Evolutionary conservation across 1,140 invertebrate genomes (phyloP).

Genomic region (Musca vetustissima): DNA sequence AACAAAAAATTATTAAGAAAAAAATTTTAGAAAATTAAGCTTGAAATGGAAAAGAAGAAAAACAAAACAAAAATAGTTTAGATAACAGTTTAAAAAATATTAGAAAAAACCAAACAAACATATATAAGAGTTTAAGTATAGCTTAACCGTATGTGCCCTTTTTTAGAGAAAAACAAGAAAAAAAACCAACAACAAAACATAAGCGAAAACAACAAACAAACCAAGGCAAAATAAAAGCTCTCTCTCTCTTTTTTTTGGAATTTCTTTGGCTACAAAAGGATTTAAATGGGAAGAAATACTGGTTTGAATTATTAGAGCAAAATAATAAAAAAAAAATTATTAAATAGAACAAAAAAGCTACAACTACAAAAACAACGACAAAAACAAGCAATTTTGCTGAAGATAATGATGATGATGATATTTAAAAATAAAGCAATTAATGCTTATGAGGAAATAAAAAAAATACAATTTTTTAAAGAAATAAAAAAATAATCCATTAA

Average conservation of each 20-base stretch:
- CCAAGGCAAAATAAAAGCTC: too few species aligned
- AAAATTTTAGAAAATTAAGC: conserved; percentile 24
- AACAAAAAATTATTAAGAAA: conserved; percentile 9
- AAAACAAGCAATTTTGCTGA: conserved; percentile 18
- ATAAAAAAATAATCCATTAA: conserved; percentile 1
- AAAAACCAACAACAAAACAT: conserved; percentile 13
- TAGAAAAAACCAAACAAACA: conserved; percentile 29
- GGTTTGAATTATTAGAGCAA: neutral
- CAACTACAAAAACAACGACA: conserved; percentile 17
- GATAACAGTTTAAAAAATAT: conserved; percentile 21
- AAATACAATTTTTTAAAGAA: conserved; percentile 10
- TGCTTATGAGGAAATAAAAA: conserved; percentile 17
- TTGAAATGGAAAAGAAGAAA: conserved; percentile 33
- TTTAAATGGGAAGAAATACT: neutral
- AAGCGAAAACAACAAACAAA: neutral
- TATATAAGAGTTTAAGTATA: conserved; percentile 46
- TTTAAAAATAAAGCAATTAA: conserved; percentile 13
- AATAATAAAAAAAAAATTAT: conserved; percentile 4
- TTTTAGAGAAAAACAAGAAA: conserved; percentile 29
- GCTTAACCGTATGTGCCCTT: conserved; percentile 57
- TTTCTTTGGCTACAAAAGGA: conserved; percentile 6
- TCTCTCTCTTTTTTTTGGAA: neutral
- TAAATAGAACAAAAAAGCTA: conserved; percentile 7
- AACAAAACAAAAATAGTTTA: conserved; percentile 30
- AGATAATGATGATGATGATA: conserved; percentile 1